Evolutionary conservation across 1,140 invertebrate species (phyloP), one percentile per base, ranked within the genome.

Genomic region (Camponotus pennsylvanicus): DNA sequence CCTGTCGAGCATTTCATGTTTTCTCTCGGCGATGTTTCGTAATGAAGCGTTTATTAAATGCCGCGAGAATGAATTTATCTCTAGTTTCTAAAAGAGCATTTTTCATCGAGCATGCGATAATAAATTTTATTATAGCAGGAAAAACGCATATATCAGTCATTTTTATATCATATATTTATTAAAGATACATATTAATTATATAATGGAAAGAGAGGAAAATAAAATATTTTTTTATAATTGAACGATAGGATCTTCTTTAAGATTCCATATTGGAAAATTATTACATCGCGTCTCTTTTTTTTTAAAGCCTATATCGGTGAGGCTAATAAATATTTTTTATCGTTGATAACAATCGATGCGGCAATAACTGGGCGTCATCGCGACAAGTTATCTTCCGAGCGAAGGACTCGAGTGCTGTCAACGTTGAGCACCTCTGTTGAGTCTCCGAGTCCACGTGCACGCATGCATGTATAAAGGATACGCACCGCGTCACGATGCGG

Each of bases 361-460:
- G n/a, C 18, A 49, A 21, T 40, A 79, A 69, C n/a, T 40, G 32
- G 40, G 21, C 40, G 61, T 78, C 59, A 78, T 69, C 45, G 13
- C 61, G 13, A 67, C n/a, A n/a, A 37, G 40, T 66, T 78, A 52
- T 61, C 67, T 79, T 52, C 63, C 37, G 63, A n/a, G 40, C 32
- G 37, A 71, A 59, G 78, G 52, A 32, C 37, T 80, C 37, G 15
- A 42, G 49, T 0, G 66, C 11, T 71, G 78, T 27, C 66, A 57
- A 71, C 49, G 18, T 42, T 70, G 63, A 32, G 11, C 15, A 21
- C 21, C 21, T 57, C 77, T 42, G 42, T 18, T 15, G 34, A 32
- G 18, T 67, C 57, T 77, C 27, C n/a, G 59, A 64, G 57, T 80
- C 59, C 63, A 13, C 49, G 21, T 67, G 6, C 40, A 34, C 27